phyloP scores from a whole-genome alignment of 1,140 invertebrate species.

The Chelonus insularis region DNA sequence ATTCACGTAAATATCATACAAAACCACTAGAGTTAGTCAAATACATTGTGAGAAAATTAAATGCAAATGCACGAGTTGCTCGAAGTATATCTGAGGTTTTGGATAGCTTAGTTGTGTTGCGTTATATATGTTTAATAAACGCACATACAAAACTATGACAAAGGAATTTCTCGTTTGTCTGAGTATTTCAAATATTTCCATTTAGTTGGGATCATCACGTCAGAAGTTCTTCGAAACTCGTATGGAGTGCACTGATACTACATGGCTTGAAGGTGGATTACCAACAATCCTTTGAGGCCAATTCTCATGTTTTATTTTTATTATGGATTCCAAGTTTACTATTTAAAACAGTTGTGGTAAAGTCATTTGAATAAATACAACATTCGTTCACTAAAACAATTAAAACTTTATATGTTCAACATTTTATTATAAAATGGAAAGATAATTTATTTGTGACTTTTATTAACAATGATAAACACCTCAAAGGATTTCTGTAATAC shows the following conservation, averaged over 20 bases:
- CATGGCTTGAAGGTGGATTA: not conserved
- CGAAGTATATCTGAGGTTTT: conserved; percentile 10
- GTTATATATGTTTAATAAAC: not conserved
- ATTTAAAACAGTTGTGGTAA: too few species aligned
- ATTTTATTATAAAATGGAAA: too few species aligned
- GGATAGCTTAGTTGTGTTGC: too few species aligned
- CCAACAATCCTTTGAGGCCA: not conserved
- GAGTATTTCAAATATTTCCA: conserved; percentile 14
- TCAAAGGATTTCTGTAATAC: too few species aligned
- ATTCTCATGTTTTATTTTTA: too few species aligned
- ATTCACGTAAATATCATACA: conserved; percentile 9
- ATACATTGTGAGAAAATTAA: not conserved
- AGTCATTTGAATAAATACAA: too few species aligned
- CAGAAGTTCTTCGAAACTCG: not conserved
- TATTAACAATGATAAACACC: too few species aligned
- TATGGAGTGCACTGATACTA: not conserved
- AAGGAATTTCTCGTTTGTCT: not conserved
- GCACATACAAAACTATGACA: not conserved
- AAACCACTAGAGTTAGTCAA: not conserved
- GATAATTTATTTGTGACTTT: too few species aligned
- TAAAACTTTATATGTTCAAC: too few species aligned
- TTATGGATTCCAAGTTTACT: too few species aligned
- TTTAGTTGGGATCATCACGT: not conserved
- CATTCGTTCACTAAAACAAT: too few species aligned
- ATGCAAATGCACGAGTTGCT: not conserved